Percentiles rank a stretch among this genome's conserved stretches.
Conservation (phyloP, 2,888 invertebrate species). For the Eledone cirrhosa region DNA sequence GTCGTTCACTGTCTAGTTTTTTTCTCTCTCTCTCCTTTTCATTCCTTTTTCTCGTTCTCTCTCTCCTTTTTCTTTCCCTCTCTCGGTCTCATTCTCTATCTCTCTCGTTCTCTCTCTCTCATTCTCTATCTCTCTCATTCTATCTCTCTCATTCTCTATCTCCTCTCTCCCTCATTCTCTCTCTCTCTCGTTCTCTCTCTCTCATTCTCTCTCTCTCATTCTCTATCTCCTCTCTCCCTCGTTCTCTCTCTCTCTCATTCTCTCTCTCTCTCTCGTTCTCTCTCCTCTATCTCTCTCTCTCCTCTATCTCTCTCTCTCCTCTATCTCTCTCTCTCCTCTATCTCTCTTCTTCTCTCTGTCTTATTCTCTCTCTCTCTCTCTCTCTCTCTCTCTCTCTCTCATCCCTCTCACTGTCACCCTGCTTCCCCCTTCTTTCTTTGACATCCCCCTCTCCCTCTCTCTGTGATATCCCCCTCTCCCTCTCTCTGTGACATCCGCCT, state of each 20-base stretch:
- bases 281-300: neutral
- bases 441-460: neutral
- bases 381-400: neutral
- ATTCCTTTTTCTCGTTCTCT: neutral
- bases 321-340: neutral
- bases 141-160: neutral
- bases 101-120: neutral
- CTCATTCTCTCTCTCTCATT: neutral
- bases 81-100: neutral
- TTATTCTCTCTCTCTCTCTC: neutral
- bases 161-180: neutral
- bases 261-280: neutral
- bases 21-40: neutral
- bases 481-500: neutral
- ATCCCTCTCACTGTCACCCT: too few species aligned
- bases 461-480: neutral
- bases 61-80: neutral
- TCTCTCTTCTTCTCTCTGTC: neutral
- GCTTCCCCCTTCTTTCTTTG: neutral
- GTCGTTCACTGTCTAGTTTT: too few species aligned
- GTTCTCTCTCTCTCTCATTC: too few species aligned
- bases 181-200: neutral
- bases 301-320: neutral
- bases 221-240: neutral
- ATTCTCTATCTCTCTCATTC: neutral